phyloP scores from a whole-genome alignment of 2,113 vertebrate genomes.

The Aldabrachelys gigantea region DNA sequence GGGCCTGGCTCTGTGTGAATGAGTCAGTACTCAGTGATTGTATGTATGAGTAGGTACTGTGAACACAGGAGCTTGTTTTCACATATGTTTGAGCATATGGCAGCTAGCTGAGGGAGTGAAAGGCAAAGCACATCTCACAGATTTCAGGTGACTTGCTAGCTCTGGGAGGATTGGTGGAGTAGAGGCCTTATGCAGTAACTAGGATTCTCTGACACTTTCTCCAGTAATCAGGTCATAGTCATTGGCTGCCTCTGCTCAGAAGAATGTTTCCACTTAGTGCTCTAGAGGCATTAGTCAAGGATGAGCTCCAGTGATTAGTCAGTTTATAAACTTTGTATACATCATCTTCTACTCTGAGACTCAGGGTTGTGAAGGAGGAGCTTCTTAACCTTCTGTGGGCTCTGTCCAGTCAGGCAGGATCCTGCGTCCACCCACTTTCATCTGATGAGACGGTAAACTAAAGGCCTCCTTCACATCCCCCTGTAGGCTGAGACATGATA shows the following conservation, averaged over 20 bases:
- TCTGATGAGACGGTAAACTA: rapidly evolving
- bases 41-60: background rate
- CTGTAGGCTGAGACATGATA: background rate
- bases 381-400: rapidly evolving
- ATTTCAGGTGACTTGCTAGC: rapidly evolving
- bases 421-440: rapidly evolving
- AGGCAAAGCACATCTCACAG: background rate
- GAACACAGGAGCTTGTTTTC: background rate
- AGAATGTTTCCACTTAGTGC: rapidly evolving
- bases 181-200: rapidly evolving
- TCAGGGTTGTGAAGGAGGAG: background rate
- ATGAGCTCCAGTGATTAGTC: background rate
- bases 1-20: background rate
- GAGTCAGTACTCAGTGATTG: background rate
- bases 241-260: background rate
- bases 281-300: background rate
- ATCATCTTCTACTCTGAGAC: background rate
- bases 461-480: background rate
- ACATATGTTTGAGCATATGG: background rate
- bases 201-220: rapidly evolving
- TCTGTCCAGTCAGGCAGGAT: rapidly evolving
- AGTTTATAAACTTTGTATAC: background rate
- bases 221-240: background rate
- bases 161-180: rapidly evolving
- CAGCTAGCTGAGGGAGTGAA: rapidly evolving